phyloP scores from a whole-genome alignment of 2,888 invertebrate species.

The Dioctria rufipes region DNA sequence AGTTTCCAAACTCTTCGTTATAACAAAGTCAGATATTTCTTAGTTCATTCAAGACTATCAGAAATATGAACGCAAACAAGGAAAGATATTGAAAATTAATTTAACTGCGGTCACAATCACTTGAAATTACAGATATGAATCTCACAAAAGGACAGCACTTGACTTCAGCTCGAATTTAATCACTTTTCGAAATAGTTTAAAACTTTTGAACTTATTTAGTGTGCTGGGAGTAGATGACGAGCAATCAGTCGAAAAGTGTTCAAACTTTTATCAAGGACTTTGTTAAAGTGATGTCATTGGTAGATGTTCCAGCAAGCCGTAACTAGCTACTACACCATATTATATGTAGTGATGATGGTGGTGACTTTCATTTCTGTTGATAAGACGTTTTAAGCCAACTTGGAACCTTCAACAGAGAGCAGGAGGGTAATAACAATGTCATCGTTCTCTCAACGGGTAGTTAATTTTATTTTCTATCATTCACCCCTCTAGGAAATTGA shows the following conservation, averaged over 20 bases:
- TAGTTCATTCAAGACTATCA: no score
- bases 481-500: slow-evolving; percentile 57
- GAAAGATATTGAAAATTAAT: not conserved
- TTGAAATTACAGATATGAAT: not conserved
- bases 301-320: no score
- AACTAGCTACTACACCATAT: no score
- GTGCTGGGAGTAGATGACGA: slow-evolving; percentile 1
- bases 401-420: not conserved
- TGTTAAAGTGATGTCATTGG: not conserved
- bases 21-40: no score
- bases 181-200: not conserved
- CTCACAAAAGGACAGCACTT: no score
- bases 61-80: no score
- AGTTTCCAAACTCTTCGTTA: no score
- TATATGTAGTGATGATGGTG: not conserved
- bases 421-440: slow-evolving; percentile 30
- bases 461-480: slow-evolving; percentile 47
- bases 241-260: slow-evolving; percentile 4
- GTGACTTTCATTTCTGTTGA: slow-evolving; percentile 9
- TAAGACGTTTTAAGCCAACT: slow-evolving; percentile 33
- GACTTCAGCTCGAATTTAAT: not conserved
- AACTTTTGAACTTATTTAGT: slow-evolving; percentile 23
- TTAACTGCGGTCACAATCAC: slow-evolving; percentile 7
- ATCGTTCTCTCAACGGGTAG: slow-evolving; percentile 33
- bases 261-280: slow-evolving; percentile 16